Evolutionary conservation across 2,888 invertebrate species (phyloP).

Genomic region (Dusona sp.): DNA sequence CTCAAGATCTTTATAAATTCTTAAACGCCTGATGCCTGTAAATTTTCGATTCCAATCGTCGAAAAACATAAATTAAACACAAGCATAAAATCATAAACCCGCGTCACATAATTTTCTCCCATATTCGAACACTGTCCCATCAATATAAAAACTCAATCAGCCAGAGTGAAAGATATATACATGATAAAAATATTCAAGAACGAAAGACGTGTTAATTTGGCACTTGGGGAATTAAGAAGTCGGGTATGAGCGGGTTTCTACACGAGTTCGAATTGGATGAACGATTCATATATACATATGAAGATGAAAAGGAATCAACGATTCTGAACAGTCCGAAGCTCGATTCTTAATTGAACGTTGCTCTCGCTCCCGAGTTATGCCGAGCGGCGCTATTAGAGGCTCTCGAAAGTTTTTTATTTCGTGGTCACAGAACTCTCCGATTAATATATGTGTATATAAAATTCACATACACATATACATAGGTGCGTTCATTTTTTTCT

Average conservation of each 20-base stretch:
- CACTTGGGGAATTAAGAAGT: conserved; percentile 50
- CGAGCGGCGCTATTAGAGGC: conserved; percentile 52
- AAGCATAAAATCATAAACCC: not conserved
- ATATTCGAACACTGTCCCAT: conserved; percentile 13
- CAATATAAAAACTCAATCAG: conserved; percentile 51
- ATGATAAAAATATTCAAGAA: conserved; percentile 22
- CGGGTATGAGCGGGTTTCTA: conserved; percentile 4
- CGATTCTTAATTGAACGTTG: conserved; percentile 65
- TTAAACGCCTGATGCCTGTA: not conserved
- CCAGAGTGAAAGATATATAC: not conserved
- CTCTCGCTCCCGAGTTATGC: conserved; percentile 54
- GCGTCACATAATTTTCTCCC: conserved; percentile 9
- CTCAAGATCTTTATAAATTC: not conserved
- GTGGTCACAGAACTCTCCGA: conserved; percentile 37
- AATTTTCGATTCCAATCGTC: not conserved
- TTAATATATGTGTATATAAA: conserved; percentile 18
- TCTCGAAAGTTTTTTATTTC: conserved; percentile 57
- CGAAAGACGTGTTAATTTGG: conserved; percentile 48
- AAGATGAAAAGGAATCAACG: conserved; percentile 58
- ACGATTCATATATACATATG: conserved; percentile 23
- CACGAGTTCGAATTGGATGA: not conserved
- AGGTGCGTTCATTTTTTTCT: conserved; percentile 8
- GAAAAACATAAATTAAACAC: not conserved
- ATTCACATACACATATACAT: not conserved
- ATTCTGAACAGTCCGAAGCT: conserved; percentile 28